Conservation (phyloP, 2,113 vertebrate genomes). For the Limnothrissa miodon region DNA sequence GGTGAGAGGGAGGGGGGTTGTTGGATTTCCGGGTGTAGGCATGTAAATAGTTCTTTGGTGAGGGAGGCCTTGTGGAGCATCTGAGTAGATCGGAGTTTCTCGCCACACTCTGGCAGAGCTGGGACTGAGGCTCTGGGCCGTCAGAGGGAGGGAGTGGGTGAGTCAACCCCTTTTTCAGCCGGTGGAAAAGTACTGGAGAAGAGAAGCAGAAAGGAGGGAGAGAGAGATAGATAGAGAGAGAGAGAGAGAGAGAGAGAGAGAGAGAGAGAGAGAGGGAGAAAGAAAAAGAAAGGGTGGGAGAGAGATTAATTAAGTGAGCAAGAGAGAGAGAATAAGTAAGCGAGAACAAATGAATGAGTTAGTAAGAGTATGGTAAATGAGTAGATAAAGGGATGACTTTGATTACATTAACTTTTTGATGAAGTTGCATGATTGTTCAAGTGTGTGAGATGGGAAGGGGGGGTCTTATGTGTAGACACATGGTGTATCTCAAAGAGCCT, state of each 20-base stretch:
- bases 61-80: background rate
- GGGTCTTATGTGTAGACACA: background rate
- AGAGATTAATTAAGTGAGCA: no score
- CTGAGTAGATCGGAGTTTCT: slow-evolving; percentile 16
- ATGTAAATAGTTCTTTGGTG: slow-evolving; percentile 10
- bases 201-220: slow-evolving; percentile 17
- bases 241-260: background rate
- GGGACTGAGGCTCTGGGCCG: slow-evolving; percentile 30
- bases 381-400: no score
- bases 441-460: background rate
- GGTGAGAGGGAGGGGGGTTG: background rate
- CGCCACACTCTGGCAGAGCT: slow-evolving; percentile 37
- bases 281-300: background rate
- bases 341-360: no score
- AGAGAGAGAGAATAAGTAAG: no score
- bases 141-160: slow-evolving; percentile 44
- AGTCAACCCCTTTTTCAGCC: slow-evolving; percentile 40
- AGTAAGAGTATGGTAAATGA: no score
- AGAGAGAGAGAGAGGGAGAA: background rate
- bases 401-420: background rate
- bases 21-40: background rate
- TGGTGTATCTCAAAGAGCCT: background rate
- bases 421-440: background rate
- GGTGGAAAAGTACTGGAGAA: slow-evolving; percentile 66
- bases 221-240: slow-evolving; percentile 9